Conservation (phyloP, 2,888 invertebrate species). For the Torymus auratus region DNA sequence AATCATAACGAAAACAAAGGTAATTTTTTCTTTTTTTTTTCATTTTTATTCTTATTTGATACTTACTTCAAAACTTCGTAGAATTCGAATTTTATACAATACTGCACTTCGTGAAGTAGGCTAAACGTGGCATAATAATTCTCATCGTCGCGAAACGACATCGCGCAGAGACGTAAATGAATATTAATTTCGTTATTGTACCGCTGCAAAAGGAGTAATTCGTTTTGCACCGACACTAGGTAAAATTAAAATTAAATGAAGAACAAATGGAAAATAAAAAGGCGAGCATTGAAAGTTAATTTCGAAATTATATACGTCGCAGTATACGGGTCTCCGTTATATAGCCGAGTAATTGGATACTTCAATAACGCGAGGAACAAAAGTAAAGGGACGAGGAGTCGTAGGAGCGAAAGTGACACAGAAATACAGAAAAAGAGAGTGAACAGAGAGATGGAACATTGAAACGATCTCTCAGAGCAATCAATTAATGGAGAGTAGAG, state of each 20-base stretch:
- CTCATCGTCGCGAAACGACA: too few relatives aligned
- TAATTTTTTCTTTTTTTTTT: too few relatives aligned
- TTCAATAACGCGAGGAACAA: conserved; percentile 21
- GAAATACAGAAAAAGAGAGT: conserved; percentile 14
- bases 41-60: too few relatives aligned
- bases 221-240: neutral
- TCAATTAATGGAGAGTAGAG: conserved; percentile 34
- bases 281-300: conserved; percentile 1
- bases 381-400: neutral
- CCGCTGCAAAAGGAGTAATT: neutral
- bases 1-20: too few relatives aligned
- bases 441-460: conserved; percentile 37
- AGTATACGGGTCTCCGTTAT: neutral
- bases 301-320: conserved; percentile 4
- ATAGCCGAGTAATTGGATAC: conserved; percentile 23
- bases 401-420: conserved; percentile 18
- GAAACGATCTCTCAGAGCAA: neutral
- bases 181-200: conserved; percentile 18
- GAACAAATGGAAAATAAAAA: conserved; percentile 18
- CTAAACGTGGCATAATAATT: too few relatives aligned
- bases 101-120: too few relatives aligned
- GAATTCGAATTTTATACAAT: too few relatives aligned
- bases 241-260: conserved; percentile 23
- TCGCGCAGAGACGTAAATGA: neutral
- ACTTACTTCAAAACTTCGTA: too few relatives aligned